These are phyloP conservation scores for Globia sparganii DNA, from an alignment of 2,888 invertebrate species.

Conservation along the genomic window DNA sequence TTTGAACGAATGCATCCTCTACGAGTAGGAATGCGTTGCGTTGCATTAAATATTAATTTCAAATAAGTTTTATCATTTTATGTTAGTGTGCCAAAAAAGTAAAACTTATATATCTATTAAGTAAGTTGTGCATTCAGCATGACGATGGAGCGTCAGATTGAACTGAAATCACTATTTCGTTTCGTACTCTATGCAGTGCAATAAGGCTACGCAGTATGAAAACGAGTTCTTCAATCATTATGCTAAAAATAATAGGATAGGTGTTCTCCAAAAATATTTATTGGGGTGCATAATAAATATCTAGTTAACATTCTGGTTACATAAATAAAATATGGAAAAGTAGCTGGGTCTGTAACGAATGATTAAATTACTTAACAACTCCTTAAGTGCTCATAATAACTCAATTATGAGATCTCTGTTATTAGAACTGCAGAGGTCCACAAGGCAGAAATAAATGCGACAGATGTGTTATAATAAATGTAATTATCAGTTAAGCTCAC, in stretches of 20 bases:
- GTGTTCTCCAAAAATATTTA: neutral
- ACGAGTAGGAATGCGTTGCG: neutral
- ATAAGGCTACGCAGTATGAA: neutral
- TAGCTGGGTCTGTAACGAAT: neutral
- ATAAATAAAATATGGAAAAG: neutral
- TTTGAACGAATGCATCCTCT: constrained; percentile 19
- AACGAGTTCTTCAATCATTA: neutral
- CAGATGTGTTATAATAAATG: neutral
- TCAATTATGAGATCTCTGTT: constrained; percentile 11
- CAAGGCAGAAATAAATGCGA: neutral
- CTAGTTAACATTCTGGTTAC: neutral
- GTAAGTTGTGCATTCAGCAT: neutral
- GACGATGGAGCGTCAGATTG: neutral
- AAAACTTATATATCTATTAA: too few relatives aligned
- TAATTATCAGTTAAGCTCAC: neutral
- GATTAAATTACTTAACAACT: neutral
- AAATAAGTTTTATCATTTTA: too few relatives aligned
- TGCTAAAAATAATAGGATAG: neutral
- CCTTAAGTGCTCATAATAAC: neutral
- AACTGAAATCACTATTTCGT: neutral
- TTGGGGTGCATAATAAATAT: neutral
- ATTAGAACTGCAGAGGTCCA: neutral
- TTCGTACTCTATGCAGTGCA: neutral
- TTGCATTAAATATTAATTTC: too few relatives aligned
- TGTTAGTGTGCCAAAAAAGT: neutral